Conservation (phyloP, 1,140 invertebrate species). For the Hyles euphorbiae region DNA sequence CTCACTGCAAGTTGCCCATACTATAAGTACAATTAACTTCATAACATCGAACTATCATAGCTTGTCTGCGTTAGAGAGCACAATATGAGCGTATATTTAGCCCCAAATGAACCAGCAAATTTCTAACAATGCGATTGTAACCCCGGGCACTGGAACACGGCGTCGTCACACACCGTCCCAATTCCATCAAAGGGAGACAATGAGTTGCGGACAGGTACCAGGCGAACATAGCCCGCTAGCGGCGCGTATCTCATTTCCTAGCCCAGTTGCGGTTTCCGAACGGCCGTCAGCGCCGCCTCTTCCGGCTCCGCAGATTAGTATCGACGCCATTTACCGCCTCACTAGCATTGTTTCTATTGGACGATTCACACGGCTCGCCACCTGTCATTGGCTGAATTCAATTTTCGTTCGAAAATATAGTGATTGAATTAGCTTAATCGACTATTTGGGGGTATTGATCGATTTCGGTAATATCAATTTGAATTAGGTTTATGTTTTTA, state of each 20-base stretch:
- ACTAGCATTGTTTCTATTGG: constrained; percentile 56
- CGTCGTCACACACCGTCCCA: constrained; percentile 37
- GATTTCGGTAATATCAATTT: not conserved
- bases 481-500: not conserved
- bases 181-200: constrained; percentile 45
- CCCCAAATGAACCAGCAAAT: no score
- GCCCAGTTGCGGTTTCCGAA: constrained; percentile 68
- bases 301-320: constrained; percentile 72
- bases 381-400: constrained; percentile 2
- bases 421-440: not conserved
- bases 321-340: constrained; percentile 63
- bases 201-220: constrained; percentile 29
- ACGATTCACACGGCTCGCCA: constrained; percentile 29
- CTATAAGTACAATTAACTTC: no score
- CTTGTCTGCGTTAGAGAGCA: no score
- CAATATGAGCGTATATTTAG: no score
- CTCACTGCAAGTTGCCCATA: no score
- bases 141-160: not conserved
- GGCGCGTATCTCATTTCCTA: constrained; percentile 73
- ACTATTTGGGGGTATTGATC: not conserved
- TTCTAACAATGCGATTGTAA: constrained; percentile 6
- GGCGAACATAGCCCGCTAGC: constrained; percentile 36
- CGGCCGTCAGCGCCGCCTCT: constrained; percentile 54
- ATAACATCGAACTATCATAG: no score
- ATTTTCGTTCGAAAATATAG: not conserved